Base-by-base conservation (phyloP, 2,797 vertebrate genomes). In the Pampus argenteus region DNA sequence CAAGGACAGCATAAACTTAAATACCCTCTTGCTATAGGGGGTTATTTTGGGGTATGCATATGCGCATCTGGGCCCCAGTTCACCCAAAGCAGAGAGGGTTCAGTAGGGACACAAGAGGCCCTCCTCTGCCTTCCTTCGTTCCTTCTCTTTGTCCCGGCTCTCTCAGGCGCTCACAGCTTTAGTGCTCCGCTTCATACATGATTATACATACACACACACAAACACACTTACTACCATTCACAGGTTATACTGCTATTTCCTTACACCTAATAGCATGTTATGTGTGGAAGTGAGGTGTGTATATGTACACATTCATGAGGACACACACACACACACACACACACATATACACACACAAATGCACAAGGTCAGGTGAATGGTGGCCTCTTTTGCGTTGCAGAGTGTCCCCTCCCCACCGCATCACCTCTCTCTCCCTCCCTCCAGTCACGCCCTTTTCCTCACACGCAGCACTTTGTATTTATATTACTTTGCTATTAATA, bases 111-210 rank as follows among this genome's bases (percentile, higher is more conserved):
- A 76, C 6, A 3, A 47, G 85, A 76, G 85, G 85, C 84, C 76
- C 83, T 76, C 52, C 10, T 45, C 9, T 28, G 18, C 77, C 65
- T 66, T 80, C 66, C 76, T 81, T 57, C 80, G 51, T 75, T 75
- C 76, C 49, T 57, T 38, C 25, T 79, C 86, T 89, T 91, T 92
- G 87, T 93, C 81, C 84, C 9, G 2, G 67, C 67, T 85, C 86
- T 82, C 40, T 87, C 55, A 92, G 74, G 88, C 84, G 45, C 74
- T 86, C 65, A 77, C 66, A 54, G 78, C 83, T 88, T 88, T 87
- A 90, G 74, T 81, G 74, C 74, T 79, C 60, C 28, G 56, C 69
- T 82, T 75, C 68, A 88, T 84, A 88, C 87, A 85, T 86, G 89
- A 89, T 74, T 85, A 90, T 78, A 83, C 69, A 23, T n/a, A n/a